Base-by-base conservation (phyloP, 2,797 vertebrate genomes). In the Agapornis canus region DNA sequence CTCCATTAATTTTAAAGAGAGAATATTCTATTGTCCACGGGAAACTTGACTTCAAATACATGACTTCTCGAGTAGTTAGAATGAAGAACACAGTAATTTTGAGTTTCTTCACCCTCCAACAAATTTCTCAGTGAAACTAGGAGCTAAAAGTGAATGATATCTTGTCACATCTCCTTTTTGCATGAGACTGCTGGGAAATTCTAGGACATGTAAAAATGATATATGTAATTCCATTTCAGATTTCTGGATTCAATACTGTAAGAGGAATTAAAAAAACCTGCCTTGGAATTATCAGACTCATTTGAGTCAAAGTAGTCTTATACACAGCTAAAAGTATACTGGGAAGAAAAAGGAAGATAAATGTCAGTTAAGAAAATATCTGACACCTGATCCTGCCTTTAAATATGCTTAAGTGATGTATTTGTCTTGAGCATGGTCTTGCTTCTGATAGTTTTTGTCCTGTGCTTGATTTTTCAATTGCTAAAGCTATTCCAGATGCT, bases 401-500 rank as follows among this genome's bases (percentile, higher is more conserved):
- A 87, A 91, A 82, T 49, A 48, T 92, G 72, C 56, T 57, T 47
- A 32, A n/a, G 40, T 73, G 82, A 95, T 92, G 51, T 81, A 77
- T 95, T 92, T 35, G 64, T 92, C 90, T 87, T 87, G 56, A 79
- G 57, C 89, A 37, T 27, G 49, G 83, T 80, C 82, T 87, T 82
- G 40, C 82, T 91, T 84, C 92, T 84, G 43, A 79, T 91, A 82
- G 75, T 52, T 89, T 94, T 89, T 92, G 89, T 94, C 90, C 88
- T 86, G 73, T 64, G 40, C 77, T 88, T 95, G 92, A 73, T 86
- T 97, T 95, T 92, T 85, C 71, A 93, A 77, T 93, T 48, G 8
- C 87, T 92, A 89, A 96, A 95, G 73, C 90, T 93, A 31, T 96
- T 96, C 95, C 95, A 97, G 91, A 93, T 97, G 92, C 85, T 88